Evolutionary conservation across 2,888 invertebrate genomes (phyloP), one percentile per base, ranked within the genome.

Genomic region (Axea sp.): DNA sequence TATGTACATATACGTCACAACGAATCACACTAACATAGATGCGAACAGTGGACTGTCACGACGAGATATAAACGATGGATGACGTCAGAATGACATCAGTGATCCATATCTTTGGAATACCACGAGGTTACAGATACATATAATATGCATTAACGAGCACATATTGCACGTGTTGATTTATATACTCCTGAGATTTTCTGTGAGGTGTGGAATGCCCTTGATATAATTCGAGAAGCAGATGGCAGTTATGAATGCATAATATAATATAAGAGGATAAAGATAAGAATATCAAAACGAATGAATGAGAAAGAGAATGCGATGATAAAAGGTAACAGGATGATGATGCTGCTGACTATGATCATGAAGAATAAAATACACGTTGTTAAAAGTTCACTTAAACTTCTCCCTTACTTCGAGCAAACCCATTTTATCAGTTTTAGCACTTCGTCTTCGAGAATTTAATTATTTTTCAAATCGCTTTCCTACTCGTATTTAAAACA

Each of bases 51-150:
- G 78, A 77, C 80, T 83, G 84, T 85, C 85, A 85, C 83, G 83
- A 80, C 84, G 83, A 78, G 84, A 84, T 83, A 84, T 85, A 85
- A 86, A 83, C 82, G 82, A 82, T 73, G 76, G 51, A 72, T 86
- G 84, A 86, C 86, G 84, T 86, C 85, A 86, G 84, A 78, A 84
- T 86, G 85, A 85, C 85, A 86, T 86, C 85, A 86, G 82, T 85
- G 86, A 86, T 86, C 85, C 82, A 83, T 85, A 85, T 86, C 85
- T 80, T 75, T 71, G 76, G 79, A 77, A 81, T 77, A 80, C 76
- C 78, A 65, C 55, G 47, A 71, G 71, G 75, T 76, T 68, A 71
- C 57, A 71, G 65, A 71, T 75, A 65, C 68, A 73, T 73, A 74
- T 75, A 75, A 75, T 75, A 62, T 71, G 47, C 68, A 72, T 67